phyloP scores from a whole-genome alignment of 2,888 invertebrate genomes.

The Caenorhabditis wallacei region DNA sequence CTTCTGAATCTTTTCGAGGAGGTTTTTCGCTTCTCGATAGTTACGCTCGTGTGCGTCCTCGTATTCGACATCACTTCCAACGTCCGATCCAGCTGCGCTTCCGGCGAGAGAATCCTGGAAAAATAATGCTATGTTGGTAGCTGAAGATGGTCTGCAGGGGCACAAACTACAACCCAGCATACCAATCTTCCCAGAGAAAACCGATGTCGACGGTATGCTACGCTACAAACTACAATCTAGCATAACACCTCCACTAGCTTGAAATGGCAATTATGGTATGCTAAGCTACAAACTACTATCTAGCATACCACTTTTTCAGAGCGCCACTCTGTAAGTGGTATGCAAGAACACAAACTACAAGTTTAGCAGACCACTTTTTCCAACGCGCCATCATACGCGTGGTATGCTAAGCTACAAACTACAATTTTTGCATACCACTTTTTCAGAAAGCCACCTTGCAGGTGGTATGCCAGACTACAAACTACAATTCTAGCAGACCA shows the following conservation, averaged over 20 bases:
- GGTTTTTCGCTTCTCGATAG: conserved; percentile 76
- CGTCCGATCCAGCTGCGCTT: conserved; percentile 57
- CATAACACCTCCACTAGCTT: not conserved
- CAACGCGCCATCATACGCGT: no score
- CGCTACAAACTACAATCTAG: not conserved
- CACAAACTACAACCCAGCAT: not conserved
- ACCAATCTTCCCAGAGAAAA: no score
- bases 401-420: not conserved
- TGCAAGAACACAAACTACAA: not conserved
- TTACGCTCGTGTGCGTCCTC: conserved; percentile 77
- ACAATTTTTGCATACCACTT: not conserved
- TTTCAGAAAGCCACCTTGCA: no score
- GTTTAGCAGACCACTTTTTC: not conserved
- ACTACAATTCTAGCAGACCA: no score
- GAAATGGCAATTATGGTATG: no score
- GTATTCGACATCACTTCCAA: conserved; percentile 74
- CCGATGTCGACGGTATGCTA: not conserved
- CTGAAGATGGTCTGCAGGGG: not conserved
- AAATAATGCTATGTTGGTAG: no score
- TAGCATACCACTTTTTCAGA: not conserved
- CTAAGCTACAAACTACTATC: not conserved
- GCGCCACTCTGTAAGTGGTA: no score
- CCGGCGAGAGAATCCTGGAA: conserved; percentile 67
- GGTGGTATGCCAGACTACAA: no score
- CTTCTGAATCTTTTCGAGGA: conserved; percentile 74